Percentiles rank a stretch among this genome's conserved stretches.
Conservation (phyloP, 2,113 vertebrate genomes). For the Erythrocercus mccallii region DNA sequence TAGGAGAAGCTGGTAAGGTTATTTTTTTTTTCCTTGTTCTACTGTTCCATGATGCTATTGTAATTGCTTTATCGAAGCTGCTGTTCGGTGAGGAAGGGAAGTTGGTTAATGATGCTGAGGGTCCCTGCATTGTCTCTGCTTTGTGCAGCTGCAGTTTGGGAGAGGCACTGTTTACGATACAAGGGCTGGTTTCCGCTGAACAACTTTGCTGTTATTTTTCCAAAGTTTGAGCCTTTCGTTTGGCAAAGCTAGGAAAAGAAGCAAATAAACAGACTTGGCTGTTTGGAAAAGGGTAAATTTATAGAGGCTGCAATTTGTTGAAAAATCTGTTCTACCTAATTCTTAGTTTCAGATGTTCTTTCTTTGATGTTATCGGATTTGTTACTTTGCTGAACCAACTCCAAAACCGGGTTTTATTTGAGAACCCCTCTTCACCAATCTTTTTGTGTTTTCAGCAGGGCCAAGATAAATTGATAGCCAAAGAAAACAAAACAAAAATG, state of each 20-base stretch:
- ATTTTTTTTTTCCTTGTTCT: constrained; percentile 32
- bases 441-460: not conserved
- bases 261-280: not conserved
- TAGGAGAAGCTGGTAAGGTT: constrained; percentile 77
- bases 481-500: not conserved
- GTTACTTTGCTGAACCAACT: constrained; percentile 41
- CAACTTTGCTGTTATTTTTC: constrained; percentile 29
- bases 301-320: constrained; percentile 9
- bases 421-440: constrained; percentile 1
- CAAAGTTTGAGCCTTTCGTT: constrained; percentile 43
- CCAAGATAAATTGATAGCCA: not conserved
- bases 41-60: constrained; percentile 52
- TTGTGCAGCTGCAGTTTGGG: constrained; percentile 41
- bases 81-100: constrained; percentile 50
- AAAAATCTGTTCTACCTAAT: not conserved
- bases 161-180: constrained; percentile 38
- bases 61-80: constrained; percentile 36
- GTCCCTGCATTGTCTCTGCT: constrained; percentile 62
- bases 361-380: constrained; percentile 52
- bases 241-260: not conserved
- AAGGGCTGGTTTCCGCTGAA: not conserved
- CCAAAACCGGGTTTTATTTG: constrained; percentile 12
- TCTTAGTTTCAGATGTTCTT: constrained; percentile 31
- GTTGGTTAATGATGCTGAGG: constrained; percentile 56
- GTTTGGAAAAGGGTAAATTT: not conserved